phyloP scores from a whole-genome alignment of 2,888 invertebrate species.

The Thera obeliscata region DNA sequence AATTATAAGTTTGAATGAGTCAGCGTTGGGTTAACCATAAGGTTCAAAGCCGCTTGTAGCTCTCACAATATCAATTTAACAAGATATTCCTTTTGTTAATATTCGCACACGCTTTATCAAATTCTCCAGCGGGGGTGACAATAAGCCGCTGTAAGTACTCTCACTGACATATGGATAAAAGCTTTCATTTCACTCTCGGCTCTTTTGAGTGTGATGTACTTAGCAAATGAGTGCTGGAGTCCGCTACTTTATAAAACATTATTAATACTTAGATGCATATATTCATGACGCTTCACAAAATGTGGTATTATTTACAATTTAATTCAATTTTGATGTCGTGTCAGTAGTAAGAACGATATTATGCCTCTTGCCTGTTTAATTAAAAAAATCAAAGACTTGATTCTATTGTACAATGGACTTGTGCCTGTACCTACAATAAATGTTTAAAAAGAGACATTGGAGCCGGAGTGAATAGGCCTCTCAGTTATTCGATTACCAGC shows the following conservation, averaged over 20 bases:
- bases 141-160: slow-evolving; percentile 85
- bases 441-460: slow-evolving; percentile 1
- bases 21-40: slow-evolving; percentile 42
- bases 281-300: background rate
- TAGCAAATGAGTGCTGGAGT: slow-evolving; percentile 47
- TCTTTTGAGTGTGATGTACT: slow-evolving; percentile 75
- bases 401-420: background rate
- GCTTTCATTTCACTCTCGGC: slow-evolving; percentile 84
- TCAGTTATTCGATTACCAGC: slow-evolving; percentile 42
- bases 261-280: background rate
- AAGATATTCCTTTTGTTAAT: slow-evolving; percentile 85
- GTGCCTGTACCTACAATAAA: background rate
- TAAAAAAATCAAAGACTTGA: background rate
- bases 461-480: slow-evolving; percentile 25
- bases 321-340: background rate
- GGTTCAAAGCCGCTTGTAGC: slow-evolving; percentile 61
- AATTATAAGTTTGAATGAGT: slow-evolving; percentile 54
- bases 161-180: slow-evolving; percentile 84
- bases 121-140: slow-evolving; percentile 85
- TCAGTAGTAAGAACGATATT: background rate
- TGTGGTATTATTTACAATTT: background rate
- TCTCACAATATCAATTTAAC: slow-evolving; percentile 81
- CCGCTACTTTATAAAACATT: slow-evolving; percentile 4
- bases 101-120: slow-evolving; percentile 85
- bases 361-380: background rate